Evolutionary conservation across 1,140 invertebrate genomes (phyloP), one percentile per base, ranked within the genome.

Genomic region (Cotesia chilonis): DNA sequence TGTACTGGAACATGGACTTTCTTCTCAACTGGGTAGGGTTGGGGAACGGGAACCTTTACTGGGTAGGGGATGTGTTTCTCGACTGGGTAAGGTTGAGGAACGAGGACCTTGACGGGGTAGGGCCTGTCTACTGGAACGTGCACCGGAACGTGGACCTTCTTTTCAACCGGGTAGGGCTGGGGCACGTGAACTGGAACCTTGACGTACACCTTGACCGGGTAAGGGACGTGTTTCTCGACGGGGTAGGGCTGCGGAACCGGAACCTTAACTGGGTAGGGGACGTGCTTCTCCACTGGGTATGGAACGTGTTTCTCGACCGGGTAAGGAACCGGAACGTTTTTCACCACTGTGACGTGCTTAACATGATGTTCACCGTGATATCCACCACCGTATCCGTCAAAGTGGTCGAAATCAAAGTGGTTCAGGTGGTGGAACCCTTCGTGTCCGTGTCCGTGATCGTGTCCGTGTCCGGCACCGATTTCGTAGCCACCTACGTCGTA

Each of bases 21-120:
- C 74, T 91, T 92, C 78, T 91, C 90, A 35, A 93, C 92, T 51
- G 92, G 91, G 83, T 92, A 92, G 3, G 92, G 92, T 77, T 90
- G 90, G 76, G 92, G 92, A 70, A 93, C 92, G 75, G 87, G 90
- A 51, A 94, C 92, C 85, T 91, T 91, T 6, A 92, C 89, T 5
- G 92, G 91, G 74, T 87, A 87, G 54, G 85, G 91, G 12, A 92
- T 85, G 80, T 90, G 88, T 76, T 91, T 92, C 76, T 89, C 84
- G 2, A 92, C 91, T 59, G 91, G 90, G 79, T 92, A 92, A 68
- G 92, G 92, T 77, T 92, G 89, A 68, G 92, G 89, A 10, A 93
- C 89, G 73, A 88, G 85, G 63, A 92, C 90, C 79, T 90, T 90
- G 57, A 91, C 90, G 41, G 90, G 90, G 37, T 89, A 87, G 4